These are phyloP conservation scores for Argopecten irradians DNA, from an alignment of 1,140 invertebrate species.

Conservation along the genomic window DNA sequence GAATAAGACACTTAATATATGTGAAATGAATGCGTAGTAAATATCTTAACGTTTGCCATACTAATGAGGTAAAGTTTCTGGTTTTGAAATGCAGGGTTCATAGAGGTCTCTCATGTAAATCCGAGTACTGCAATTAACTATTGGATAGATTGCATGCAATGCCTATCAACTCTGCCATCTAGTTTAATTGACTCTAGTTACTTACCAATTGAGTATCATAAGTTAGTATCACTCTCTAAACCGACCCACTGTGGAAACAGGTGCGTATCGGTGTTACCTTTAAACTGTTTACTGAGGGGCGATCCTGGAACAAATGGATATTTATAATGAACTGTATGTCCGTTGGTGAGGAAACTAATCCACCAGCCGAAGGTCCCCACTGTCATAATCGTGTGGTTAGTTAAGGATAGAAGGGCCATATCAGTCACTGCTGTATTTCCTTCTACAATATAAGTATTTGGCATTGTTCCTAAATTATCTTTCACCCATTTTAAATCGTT, in stretches of 20 bases:
- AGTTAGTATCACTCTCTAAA: constrained; percentile 24
- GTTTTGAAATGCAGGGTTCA: too few relatives aligned
- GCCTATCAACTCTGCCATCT: too few relatives aligned
- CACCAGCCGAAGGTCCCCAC: constrained; percentile 72
- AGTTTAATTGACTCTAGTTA: too few relatives aligned
- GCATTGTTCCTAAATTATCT: constrained; percentile 25
- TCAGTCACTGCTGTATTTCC: constrained; percentile 54
- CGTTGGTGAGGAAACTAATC: constrained; percentile 66
- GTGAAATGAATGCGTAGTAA: too few relatives aligned
- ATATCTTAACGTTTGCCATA: too few relatives aligned
- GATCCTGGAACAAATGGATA: constrained; percentile 51
- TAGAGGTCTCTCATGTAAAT: too few relatives aligned
- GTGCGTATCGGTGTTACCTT: constrained; percentile 40
- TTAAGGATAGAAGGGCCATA: constrained; percentile 59
- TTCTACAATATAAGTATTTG: constrained; percentile 37
- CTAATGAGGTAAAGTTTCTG: too few relatives aligned
- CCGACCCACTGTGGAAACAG: constrained; percentile 55
- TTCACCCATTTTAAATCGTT: constrained; percentile 51
- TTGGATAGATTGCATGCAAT: too few relatives aligned
- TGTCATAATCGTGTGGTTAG: constrained; percentile 69
- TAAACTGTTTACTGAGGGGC: constrained; percentile 43
- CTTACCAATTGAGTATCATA: too few relatives aligned
- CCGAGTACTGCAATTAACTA: too few relatives aligned
- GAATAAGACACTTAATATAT: too few relatives aligned
- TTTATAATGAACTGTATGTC: constrained; percentile 66